Evolutionary conservation across 2,888 invertebrate species (phyloP), one percentile per base, ranked within the genome.

Genomic region (Sepiola atlantica): DNA sequence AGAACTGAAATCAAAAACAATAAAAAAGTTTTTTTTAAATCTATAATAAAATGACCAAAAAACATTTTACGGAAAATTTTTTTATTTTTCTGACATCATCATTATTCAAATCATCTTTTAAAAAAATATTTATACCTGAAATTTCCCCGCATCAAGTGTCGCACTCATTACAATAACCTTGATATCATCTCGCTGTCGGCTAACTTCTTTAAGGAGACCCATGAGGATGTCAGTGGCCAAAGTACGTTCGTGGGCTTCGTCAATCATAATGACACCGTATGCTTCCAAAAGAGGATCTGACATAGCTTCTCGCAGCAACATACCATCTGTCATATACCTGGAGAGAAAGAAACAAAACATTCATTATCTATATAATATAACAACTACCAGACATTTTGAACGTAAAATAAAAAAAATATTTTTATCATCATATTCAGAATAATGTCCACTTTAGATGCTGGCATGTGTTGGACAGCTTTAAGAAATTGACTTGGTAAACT

Each of bases 101-200:
- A 55, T 57, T n/a, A 55, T 14, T 18, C 28, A 28, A 90, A 35
- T 2, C 21, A 45, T 45, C 8, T 2, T 45, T 45, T 45, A 61
- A 61, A 6, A 24, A 24, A 24, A 28, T 16, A 61, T 95, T 94
- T 96, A 8, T 45, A 98, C 98, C 97, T 98, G 99, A 97, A 99
- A 99, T 97, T 99, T 99, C 14, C 99, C 99, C 93, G 99, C 99
- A 97, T 99, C 99, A 57, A 99, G 98, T 0, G 99, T 99, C 0
- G 99, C 99, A 95, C 99, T 99, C 99, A 99, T 99, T 96, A 99
- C 99, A 95, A 99, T 99, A 94, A 99, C 98, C 97, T 99, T 99
- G 94, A 99, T 98, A 97, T 99, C 99, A 0, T 98, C 97, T 54
- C 99, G 98, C 96, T 99, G 99, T 95, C 98, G 98, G 20, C 98